Conservation (phyloP, 2,113 vertebrate genomes). For the Mus pahari region DNA sequence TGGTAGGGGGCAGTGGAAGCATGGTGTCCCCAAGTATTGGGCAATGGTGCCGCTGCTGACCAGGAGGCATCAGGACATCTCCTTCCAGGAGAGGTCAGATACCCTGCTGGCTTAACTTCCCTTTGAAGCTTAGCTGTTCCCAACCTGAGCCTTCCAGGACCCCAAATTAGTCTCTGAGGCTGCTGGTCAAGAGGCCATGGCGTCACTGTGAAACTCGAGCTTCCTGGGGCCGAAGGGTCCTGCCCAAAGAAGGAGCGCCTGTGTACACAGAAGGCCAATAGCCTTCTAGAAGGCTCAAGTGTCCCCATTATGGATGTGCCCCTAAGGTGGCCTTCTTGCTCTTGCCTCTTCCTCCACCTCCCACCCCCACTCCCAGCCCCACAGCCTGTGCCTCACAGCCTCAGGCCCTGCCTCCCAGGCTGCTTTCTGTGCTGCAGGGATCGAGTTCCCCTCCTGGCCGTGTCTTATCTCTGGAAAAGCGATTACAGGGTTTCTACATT, state of each 20-base stretch:
- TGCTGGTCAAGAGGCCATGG: not conserved
- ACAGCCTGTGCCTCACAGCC: not conserved
- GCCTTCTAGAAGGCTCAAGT: not conserved
- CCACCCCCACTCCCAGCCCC: not conserved
- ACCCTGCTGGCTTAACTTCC: not conserved
- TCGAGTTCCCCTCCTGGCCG: constrained; percentile 18
- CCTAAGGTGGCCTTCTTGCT: not conserved
- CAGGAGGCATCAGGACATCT: not conserved
- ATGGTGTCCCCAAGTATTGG: not conserved
- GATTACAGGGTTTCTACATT: constrained; percentile 64
- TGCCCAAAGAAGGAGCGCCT: not conserved
- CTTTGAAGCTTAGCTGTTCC: constrained; percentile 40
- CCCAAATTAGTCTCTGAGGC: constrained; percentile 30
- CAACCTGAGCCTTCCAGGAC: not conserved
- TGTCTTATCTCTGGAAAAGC: constrained; percentile 77
- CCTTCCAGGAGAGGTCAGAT: not conserved
- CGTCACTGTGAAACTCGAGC: not conserved
- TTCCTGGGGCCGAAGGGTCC: not conserved
- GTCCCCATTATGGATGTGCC: fast-evolving
- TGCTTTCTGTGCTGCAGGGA: not conserved
- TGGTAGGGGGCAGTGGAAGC: fast-evolving
- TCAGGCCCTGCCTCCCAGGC: not conserved
- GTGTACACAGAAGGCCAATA: not conserved
- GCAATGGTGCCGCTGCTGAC: constrained; percentile 19
- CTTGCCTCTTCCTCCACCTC: not conserved